phyloP scores from a whole-genome alignment of 2,888 invertebrate genomes.

The Spisula subtruncata region DNA sequence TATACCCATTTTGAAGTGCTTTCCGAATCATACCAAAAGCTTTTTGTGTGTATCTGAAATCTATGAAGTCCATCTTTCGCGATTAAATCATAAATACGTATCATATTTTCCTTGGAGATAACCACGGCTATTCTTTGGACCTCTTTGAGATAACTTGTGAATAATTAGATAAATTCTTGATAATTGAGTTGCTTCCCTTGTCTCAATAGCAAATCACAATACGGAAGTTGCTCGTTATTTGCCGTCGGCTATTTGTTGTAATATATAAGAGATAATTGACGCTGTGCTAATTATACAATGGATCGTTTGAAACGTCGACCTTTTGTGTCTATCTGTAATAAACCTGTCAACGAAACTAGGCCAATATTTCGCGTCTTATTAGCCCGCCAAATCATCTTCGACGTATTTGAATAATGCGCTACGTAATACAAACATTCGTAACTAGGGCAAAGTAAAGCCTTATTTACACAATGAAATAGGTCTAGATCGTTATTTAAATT shows the following conservation, averaged over 20 bases:
- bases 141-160: conserved; percentile 2
- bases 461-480: conserved; percentile 27
- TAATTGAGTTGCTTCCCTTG: conserved; percentile 16
- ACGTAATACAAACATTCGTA: not conserved
- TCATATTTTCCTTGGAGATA: not conserved
- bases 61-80: not conserved
- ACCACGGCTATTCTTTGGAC: no score
- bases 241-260: not conserved
- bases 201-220: not conserved
- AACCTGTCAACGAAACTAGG: conserved; percentile 47
- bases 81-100: not conserved
- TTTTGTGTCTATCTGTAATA: conserved; percentile 45
- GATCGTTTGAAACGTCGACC: conserved; percentile 38
- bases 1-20: not conserved
- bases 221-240: not conserved
- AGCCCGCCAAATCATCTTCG: conserved; percentile 12
- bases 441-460: not conserved
- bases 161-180: not conserved
- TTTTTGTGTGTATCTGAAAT: not conserved
- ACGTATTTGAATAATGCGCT: not conserved
- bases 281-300: conserved; percentile 45
- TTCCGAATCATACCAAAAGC: not conserved
- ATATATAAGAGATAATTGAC: conserved; percentile 25
- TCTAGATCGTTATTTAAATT: not conserved
- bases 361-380: conserved; percentile 45